Base-by-base conservation (phyloP, 2,797 vertebrate species). In the Apogon talboti region DNA sequence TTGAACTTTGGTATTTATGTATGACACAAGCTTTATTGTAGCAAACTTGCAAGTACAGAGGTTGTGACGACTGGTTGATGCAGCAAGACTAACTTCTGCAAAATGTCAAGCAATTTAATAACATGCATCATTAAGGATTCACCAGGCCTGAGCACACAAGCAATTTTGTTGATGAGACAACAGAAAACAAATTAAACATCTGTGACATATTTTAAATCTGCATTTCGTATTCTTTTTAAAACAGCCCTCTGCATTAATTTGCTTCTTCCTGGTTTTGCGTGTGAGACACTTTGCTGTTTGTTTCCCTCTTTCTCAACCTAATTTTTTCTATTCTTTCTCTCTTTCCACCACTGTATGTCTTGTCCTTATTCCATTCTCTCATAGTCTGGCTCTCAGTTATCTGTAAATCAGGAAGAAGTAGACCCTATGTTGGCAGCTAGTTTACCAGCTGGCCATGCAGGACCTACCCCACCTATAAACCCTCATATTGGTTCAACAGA, bases 341-440 rank as follows among this genome's bases (percentile, higher is more conserved):
- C 71, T 84, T 64, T 91, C 72, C 54, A 56, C 59, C 66, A 74
- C 55, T 84, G 47, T 85, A 24, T 74, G 79, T 90, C 73, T 74
- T 78, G 69, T 87, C 50, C 78, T 67, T 83, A 62, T 72, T 55
- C 56, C 66, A 49, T 71, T 71, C 53, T 50, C 73, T 82, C 89
- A 98, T n/a, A 24, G 96, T 95, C 96, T 61, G 94, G 90, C 84
- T 95, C 96, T 81, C 93, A 94, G 76, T 76, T 92, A 72, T 94
- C 92, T 74, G 70, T 94, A 83, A 91, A 88, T 87, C 91, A 92
- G 81, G 95, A 95, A 42, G 76, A 84, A 15, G 63, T 47, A 45
- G 89, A 91, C 10, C 6, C 57, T 43, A 66, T 55, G 18, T n/a
- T 63, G 11, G 21, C 35, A 19, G 14, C 60, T 45, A 56, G 35